Evolutionary conservation across 2,888 invertebrate genomes (phyloP).

Genomic region (Anaspis maculata): DNA sequence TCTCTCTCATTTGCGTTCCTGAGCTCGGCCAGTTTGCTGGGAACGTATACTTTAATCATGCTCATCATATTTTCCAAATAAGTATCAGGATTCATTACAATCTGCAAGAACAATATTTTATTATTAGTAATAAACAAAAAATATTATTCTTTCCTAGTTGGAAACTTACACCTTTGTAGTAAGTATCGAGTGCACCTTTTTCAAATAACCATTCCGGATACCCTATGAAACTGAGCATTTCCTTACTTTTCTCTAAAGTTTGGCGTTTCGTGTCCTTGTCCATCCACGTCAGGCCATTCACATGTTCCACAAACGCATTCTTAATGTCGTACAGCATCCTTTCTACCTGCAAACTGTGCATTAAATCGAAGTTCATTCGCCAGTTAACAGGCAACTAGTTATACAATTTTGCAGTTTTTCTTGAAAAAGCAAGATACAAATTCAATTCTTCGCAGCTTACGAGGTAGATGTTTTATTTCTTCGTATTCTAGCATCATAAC

Average conservation of each 20-base stretch:
- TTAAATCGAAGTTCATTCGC: too few relatives aligned
- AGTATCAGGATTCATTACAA: conserved; percentile 47
- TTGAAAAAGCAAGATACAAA: too few relatives aligned
- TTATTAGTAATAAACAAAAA: too few relatives aligned
- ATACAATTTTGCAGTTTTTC: conserved; percentile 4
- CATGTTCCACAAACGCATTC: conserved; percentile 57
- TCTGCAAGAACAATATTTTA: conserved; percentile 28
- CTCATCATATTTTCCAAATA: conserved; percentile 65
- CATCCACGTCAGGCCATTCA: conserved; percentile 65
- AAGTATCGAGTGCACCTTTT: conserved; percentile 54
- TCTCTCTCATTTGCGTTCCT: conserved; percentile 50
- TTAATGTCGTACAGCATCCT: conserved; percentile 69
- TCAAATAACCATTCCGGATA: conserved; percentile 71
- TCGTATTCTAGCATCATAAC: too few relatives aligned
- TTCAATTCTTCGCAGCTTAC: too few relatives aligned
- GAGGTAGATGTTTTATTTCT: too few relatives aligned
- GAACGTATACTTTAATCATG: conserved; percentile 50
- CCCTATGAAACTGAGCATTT: conserved; percentile 69
- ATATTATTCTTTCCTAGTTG: background rate
- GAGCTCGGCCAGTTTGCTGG: conserved; percentile 48
- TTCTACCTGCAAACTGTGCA: conserved; percentile 49
- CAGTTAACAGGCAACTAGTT: too few relatives aligned
- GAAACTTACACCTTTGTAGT: conserved; percentile 54
- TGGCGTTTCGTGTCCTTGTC: conserved; percentile 62
- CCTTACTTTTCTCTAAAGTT: conserved; percentile 63